Evolutionary conservation across 2,113 vertebrate species (phyloP).

Genomic region (Neodon shergylaensis): DNA sequence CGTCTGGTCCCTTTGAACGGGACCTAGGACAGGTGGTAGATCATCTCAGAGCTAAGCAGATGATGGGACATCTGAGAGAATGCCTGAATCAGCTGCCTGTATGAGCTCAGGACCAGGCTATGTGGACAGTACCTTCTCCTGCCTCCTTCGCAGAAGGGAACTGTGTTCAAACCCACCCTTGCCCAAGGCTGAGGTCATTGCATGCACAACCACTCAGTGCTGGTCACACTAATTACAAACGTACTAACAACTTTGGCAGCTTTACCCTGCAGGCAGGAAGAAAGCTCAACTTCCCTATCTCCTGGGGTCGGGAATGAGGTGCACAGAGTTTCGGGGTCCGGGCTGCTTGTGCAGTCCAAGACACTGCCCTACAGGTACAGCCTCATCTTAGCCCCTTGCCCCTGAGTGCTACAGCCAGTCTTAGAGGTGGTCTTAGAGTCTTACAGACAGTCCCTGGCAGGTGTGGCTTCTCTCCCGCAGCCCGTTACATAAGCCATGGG

Average conservation of each 20-base stretch:
- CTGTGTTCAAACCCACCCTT: background rate
- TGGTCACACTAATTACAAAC: background rate
- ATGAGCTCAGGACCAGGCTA: background rate
- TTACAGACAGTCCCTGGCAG: background rate
- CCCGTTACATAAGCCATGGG: background rate
- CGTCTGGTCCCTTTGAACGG: background rate
- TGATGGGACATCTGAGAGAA: background rate
- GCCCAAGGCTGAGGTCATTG: background rate
- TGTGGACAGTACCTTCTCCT: background rate
- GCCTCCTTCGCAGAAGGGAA: background rate
- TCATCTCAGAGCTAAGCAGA: background rate
- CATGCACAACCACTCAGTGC: background rate
- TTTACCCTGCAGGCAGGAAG: background rate
- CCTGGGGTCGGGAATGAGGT: background rate
- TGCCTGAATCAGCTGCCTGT: background rate
- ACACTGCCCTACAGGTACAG: background rate
- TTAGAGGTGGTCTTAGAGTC: background rate
- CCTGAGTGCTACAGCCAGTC: background rate
- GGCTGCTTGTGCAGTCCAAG: fast-evolving
- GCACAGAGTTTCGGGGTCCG: too few species aligned
- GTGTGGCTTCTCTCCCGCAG: fast-evolving
- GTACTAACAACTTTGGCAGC: slow-evolving; percentile 24
- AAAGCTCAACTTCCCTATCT: background rate
- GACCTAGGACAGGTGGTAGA: background rate
- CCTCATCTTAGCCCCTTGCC: background rate